phyloP scores from a whole-genome alignment of 2,888 invertebrate species.

The Apamea anceps region DNA sequence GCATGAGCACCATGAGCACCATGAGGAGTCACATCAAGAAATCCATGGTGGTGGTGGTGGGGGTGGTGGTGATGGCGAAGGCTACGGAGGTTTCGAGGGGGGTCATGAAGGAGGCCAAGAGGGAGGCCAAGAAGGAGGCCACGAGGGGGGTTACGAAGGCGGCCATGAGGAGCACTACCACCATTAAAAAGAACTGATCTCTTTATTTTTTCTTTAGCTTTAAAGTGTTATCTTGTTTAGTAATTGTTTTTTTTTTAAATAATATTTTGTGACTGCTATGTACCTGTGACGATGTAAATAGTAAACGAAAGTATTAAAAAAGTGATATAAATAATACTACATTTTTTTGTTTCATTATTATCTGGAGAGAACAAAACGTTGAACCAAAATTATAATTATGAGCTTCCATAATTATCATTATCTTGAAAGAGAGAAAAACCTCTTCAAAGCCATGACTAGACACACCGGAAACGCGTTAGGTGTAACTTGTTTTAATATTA shows the following conservation, averaged over 20 bases:
- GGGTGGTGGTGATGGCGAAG: slow-evolving; percentile 44
- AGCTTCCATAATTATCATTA: slow-evolving; percentile 4
- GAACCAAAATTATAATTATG: not conserved
- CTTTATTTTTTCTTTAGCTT: slow-evolving; percentile 84
- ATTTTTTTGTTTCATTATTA: slow-evolving; percentile 54
- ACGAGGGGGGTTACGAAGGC: slow-evolving; percentile 53
- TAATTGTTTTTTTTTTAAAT: slow-evolving; percentile 81
- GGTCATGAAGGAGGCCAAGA: slow-evolving; percentile 35
- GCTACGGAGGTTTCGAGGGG: slow-evolving; percentile 45
- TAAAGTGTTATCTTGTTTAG: slow-evolving; percentile 87
- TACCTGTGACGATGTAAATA: slow-evolving; percentile 83
- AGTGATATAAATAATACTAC: slow-evolving; percentile 74
- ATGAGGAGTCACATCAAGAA: slow-evolving; percentile 51
- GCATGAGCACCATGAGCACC: slow-evolving; percentile 62
- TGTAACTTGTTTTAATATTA: slow-evolving; percentile 19
- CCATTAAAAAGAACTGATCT: slow-evolving; percentile 89
- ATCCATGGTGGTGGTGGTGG: slow-evolving; percentile 46
- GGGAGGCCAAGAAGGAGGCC: slow-evolving; percentile 29
- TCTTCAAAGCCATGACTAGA: slow-evolving; percentile 2
- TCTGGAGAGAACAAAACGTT: not conserved
- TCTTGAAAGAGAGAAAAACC: not conserved
- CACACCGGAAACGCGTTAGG: slow-evolving; percentile 14
- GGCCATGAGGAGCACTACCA: slow-evolving; percentile 71
- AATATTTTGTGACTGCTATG: slow-evolving; percentile 81
- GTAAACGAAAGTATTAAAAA: slow-evolving; percentile 87